A percentile compares a stretch with the other conserved stretches of the same genome.
These are phyloP conservation scores for Neotoxoptera formosana DNA, from an alignment of 1,140 invertebrate genomes.

Conservation along the genomic window DNA sequence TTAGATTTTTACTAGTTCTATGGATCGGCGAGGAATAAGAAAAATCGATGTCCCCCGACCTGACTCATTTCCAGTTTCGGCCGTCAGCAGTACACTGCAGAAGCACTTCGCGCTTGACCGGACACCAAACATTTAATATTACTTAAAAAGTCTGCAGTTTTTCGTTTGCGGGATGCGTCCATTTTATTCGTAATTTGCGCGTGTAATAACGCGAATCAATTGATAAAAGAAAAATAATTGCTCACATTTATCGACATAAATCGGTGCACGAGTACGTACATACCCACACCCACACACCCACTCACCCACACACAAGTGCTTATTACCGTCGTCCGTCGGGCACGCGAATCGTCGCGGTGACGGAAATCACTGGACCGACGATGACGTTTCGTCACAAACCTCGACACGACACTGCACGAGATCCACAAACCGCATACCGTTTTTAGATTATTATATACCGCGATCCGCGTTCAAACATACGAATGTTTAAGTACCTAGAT, in stretches of 20 bases:
- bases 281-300: background rate
- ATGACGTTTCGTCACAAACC: background rate
- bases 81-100: background rate
- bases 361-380: background rate
- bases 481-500: background rate
- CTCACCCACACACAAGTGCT: background rate
- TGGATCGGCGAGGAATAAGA: background rate
- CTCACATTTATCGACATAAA: background rate
- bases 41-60: background rate
- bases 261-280: background rate
- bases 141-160: background rate
- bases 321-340: background rate
- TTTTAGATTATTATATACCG: slow-evolving; percentile 4
- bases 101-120: background rate
- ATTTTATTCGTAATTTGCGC: background rate
- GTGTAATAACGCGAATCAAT: background rate
- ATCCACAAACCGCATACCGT: background rate
- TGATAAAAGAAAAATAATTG: background rate
- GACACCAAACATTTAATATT: background rate
- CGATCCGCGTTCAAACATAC: background rate
- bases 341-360: background rate
- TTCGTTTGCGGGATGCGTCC: background rate
- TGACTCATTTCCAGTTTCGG: no score
- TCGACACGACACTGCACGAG: background rate
- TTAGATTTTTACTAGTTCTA: background rate